Evolutionary conservation across 2,888 invertebrate species (phyloP), one percentile per base, ranked within the genome.

Genomic region (Melinaea marsaeus): DNA sequence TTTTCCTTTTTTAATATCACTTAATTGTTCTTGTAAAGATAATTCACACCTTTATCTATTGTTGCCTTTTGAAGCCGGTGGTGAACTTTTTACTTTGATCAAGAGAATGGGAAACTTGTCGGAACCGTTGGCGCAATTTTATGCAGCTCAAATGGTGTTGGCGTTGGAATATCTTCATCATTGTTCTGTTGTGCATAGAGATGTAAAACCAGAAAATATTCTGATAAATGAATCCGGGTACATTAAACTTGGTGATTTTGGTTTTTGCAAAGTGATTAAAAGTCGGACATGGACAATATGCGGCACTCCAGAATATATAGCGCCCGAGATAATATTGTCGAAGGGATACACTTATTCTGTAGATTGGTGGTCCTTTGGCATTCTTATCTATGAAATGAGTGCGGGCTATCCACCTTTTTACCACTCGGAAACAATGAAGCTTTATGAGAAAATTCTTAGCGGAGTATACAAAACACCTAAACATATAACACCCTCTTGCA

Each of bases 231-330:
- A 82, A 62, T 90, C 88, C 35, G 97, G 97, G 0, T 97, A 96
- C 77, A 80, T 95, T 4, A 93, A 96, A 89, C 91, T 98, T 58
- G 95, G 96, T 4, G 98, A 99, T 86, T 97, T 98, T 79, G 98
- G 99, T 58, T 98, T 98, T 85, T 95, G 96, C 71, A 99, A 98
- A 90, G 84, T 93, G 64, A 85, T 94, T 60, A 92, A 92, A 69
- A 88, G 90, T 5, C 90, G 98, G 71, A 98, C 98, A 0, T 96
- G 96, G 94, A 98, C 97, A 0, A 83, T 98, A 61, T 98, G 98
- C 80, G 98, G 98, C 0, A 99, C 99, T 0, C 98, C 99, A 0
- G 98, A 99, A 84, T 99, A 99, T 85, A 88, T 99, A 66, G 98
- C 99, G 0, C 97, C 97, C 0, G 98, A 98, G 87, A 94, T 95